These are phyloP conservation scores for Amphiprion percula DNA, from an alignment of 2,113 vertebrate genomes.

Conservation along the genomic window DNA sequence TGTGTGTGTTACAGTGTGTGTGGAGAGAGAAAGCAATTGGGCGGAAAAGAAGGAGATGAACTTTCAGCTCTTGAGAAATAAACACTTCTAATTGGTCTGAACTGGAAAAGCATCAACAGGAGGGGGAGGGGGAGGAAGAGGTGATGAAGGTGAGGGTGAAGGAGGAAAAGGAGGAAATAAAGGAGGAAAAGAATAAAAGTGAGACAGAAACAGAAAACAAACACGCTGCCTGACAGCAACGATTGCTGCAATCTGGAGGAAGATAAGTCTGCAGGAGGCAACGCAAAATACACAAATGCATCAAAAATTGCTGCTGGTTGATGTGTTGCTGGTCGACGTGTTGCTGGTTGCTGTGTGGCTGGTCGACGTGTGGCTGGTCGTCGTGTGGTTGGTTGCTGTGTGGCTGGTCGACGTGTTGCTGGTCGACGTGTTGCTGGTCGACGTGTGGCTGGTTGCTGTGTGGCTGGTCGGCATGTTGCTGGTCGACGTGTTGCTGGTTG, in stretches of 20 bases:
- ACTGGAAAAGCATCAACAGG: conserved; percentile 55
- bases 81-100: conserved; percentile 67
- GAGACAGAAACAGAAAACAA: too few relatives aligned
- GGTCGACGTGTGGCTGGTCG: too few relatives aligned
- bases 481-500: too few relatives aligned
- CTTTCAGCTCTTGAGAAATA: conserved; percentile 63
- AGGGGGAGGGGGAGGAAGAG: background rate
- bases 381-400: too few relatives aligned
- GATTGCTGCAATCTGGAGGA: too few relatives aligned
- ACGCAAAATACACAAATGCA: too few relatives aligned
- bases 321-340: background rate
- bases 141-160: background rate
- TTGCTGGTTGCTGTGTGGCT: background rate
- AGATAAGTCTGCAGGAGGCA: background rate
- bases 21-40: conserved; percentile 37
- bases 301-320: background rate
- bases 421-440: background rate
- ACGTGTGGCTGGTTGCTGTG: too few relatives aligned
- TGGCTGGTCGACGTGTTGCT: background rate
- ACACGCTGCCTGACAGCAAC: too few relatives aligned
- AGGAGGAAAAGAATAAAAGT: too few relatives aligned
- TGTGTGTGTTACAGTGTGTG: background rate
- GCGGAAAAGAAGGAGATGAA: conserved; percentile 51
- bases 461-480: too few relatives aligned
- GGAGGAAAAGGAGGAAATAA: too few relatives aligned